Evolutionary conservation across 2,113 vertebrate species (phyloP), one percentile per base, ranked within the genome.

Genomic region (Vulpes ferrilata): DNA sequence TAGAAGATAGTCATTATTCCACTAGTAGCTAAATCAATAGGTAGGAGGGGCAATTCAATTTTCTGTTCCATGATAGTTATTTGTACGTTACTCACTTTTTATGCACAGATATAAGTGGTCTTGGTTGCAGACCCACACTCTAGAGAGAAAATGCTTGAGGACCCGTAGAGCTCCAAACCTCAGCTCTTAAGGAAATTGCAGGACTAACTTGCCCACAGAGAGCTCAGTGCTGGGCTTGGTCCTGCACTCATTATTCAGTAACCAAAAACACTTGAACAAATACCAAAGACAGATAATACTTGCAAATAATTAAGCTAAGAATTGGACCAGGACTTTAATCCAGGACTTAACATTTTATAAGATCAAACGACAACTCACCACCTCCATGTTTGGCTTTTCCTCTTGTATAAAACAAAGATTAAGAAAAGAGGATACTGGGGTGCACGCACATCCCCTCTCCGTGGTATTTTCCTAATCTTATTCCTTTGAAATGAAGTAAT

Each of bases 401-500:
- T 88, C 30, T 74, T 57, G 23, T 5, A 60, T 59, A 78, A 94
- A 94, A 90, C 17, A 85, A 97, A 93, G 22, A 82, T n/a, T 27
- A 57, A 95, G n/a, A 80, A 88, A 62, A 64, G 48, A 94, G 30
- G 83, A 69, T 55, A 73, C 0, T 32, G 38, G 2, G 1, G 79
- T 60, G 27, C 0, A 32, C 13, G 23, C 0, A 32, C 15, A 92
- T 62, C 20, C 15, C 20, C 27, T 85, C 89, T 86, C 23, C 82
- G 78, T 53, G 65, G 3, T 67, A 43, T n/a, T 85, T 65, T 71
- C 38, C 55, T 91, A 78, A 71, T 25, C 87, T 64, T 67, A 88
- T 93, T 38, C 3, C 27, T 92, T 93, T 95, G 64, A 88, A 95
- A 84, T 79, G 22, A 92, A 97, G 73, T 85, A 83, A 76, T 55